These are phyloP conservation scores for Papilio demoleus DNA, from an alignment of 2,888 invertebrate genomes.

Conservation along the genomic window DNA sequence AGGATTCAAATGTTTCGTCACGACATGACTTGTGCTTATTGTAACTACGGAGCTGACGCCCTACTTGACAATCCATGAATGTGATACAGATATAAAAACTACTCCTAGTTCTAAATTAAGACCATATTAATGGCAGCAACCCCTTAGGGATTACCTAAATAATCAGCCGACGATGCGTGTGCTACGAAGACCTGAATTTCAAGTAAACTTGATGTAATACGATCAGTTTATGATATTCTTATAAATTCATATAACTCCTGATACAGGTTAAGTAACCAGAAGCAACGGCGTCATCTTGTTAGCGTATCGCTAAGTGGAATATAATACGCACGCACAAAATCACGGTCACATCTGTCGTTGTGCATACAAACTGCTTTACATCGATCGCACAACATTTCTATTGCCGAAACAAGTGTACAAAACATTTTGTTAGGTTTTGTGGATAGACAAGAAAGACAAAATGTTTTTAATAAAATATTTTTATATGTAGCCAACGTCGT, in stretches of 20 bases:
- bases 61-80: too few relatives aligned
- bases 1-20: background rate
- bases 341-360: slow-evolving; percentile 8
- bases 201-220: background rate
- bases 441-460: too few relatives aligned
- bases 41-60: too few relatives aligned
- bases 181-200: background rate
- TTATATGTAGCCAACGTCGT: slow-evolving; percentile 76
- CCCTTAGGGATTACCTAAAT: too few relatives aligned
- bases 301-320: background rate
- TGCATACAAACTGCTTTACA: slow-evolving; percentile 1
- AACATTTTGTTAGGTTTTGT: background rate
- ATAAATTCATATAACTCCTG: background rate
- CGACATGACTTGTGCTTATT: background rate
- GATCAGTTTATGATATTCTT: background rate
- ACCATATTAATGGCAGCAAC: too few relatives aligned
- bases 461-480: slow-evolving; percentile 86
- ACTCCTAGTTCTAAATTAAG: too few relatives aligned
- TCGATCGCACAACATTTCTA: background rate
- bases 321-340: slow-evolving; percentile 17
- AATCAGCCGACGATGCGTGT: too few relatives aligned
- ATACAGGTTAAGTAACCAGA: slow-evolving; percentile 37
- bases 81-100: too few relatives aligned
- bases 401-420: background rate
- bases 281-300: slow-evolving; percentile 6